Evolutionary conservation across 2,113 vertebrate genomes (phyloP).

Genomic region (Triplophysa dalaica): DNA sequence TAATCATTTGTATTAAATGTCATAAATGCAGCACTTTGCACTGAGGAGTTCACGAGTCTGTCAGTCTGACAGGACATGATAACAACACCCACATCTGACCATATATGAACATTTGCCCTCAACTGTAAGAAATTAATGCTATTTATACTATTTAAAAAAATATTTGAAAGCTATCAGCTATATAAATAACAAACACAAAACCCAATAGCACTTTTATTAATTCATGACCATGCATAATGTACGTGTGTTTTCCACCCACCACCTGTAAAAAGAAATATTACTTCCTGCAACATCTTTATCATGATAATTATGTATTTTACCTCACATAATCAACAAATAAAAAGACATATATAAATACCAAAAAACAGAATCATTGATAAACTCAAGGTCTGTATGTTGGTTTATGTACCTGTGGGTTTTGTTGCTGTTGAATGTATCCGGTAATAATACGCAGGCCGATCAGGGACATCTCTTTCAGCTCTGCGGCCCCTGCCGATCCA

Average conservation of each 20-base stretch:
- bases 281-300: background rate
- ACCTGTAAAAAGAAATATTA: slow-evolving; percentile 4
- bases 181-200: background rate
- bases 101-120: slow-evolving; percentile 4
- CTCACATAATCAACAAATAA: background rate
- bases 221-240: background rate
- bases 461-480: slow-evolving; percentile 95
- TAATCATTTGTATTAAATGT: too few relatives aligned
- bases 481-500: slow-evolving; percentile 73
- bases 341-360: background rate
- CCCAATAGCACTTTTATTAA: background rate
- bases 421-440: slow-evolving; percentile 86
- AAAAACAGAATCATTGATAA: background rate
- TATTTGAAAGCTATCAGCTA: too few relatives aligned
- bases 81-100: background rate
- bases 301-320: background rate
- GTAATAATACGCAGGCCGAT: slow-evolving; percentile 88
- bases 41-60: background rate
- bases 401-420: slow-evolving; percentile 79
- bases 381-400: background rate
- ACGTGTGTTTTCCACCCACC: background rate
- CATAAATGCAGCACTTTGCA: background rate
- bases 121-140: background rate
- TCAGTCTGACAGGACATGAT: background rate
- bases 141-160: background rate